These are phyloP conservation scores for Dryobota labecula DNA, from an alignment of 2,888 invertebrate genomes.

Conservation along the genomic window DNA sequence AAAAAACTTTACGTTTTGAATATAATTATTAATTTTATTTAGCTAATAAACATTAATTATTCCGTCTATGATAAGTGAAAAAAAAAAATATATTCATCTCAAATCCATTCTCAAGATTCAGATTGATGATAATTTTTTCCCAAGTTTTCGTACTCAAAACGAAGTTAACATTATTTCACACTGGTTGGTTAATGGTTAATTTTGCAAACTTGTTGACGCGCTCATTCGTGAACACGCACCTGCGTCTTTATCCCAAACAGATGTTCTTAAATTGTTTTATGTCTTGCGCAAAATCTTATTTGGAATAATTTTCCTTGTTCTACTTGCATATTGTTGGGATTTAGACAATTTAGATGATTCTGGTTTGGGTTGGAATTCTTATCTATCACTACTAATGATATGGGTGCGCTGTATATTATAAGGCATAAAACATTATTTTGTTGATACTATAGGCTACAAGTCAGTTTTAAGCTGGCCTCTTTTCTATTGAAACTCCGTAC, in stretches of 20 bases:
- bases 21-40: too few species aligned
- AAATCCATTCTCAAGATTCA: background rate
- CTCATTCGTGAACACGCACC: constrained; percentile 60
- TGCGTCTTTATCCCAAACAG: constrained; percentile 54
- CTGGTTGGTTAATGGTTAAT: constrained; percentile 48
- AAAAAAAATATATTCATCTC: background rate
- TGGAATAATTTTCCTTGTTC: constrained; percentile 46
- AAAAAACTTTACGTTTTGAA: too few species aligned
- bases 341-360: constrained; percentile 30
- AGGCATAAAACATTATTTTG: too few species aligned
- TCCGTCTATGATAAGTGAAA: background rate
- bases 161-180: constrained; percentile 49
- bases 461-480: too few species aligned
- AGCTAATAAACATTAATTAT: background rate
- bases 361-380: too few species aligned
- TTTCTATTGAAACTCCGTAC: too few species aligned
- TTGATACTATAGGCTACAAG: too few species aligned
- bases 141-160: background rate
- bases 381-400: background rate
- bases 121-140: background rate
- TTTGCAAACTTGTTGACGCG: constrained; percentile 57
- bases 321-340: constrained; percentile 27
- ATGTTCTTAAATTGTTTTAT: constrained; percentile 60
- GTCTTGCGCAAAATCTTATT: constrained; percentile 54
- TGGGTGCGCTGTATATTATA: too few species aligned